Conservation (phyloP, 2,888 invertebrate genomes). For the Tiliacea aurago region DNA sequence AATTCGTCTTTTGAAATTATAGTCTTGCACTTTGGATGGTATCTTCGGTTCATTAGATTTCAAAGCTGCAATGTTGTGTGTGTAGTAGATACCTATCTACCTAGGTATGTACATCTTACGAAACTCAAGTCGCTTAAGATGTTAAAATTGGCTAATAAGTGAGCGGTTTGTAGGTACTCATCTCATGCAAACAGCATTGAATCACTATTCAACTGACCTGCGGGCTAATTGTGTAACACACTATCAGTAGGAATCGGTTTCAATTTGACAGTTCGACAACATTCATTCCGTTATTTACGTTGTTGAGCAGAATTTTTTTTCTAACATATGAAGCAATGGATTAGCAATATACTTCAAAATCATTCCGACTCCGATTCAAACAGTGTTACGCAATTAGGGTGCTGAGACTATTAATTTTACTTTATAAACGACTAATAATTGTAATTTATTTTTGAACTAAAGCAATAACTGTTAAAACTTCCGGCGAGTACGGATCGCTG, state of each 20-base stretch:
- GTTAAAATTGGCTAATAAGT: constrained; percentile 24
- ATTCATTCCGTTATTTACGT: too few species aligned
- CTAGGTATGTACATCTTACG: constrained; percentile 5
- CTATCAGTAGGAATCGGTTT: too few species aligned
- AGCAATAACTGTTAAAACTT: constrained; percentile 36
- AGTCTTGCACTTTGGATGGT: not conserved
- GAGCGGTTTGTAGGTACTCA: constrained; percentile 27
- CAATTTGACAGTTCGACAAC: too few species aligned
- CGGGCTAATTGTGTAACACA: too few species aligned
- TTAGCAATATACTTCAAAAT: too few species aligned
- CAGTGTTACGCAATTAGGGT: too few species aligned
- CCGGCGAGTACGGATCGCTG: constrained; percentile 15
- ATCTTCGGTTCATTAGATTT: constrained; percentile 16
- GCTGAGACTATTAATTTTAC: too few species aligned
- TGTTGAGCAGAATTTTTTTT: too few species aligned
- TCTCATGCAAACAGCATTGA: constrained; percentile 27
- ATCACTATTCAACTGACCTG: constrained; percentile 21
- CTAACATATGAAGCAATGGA: too few species aligned
- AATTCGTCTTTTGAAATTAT: not conserved
- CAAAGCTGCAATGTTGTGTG: constrained; percentile 10
- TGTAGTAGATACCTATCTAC: constrained; percentile 1
- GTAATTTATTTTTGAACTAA: constrained; percentile 40
- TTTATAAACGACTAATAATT: too few species aligned
- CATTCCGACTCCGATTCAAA: too few species aligned
- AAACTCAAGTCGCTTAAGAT: constrained; percentile 12